phyloP scores from a whole-genome alignment of 2,797 vertebrate genomes.

The Prunella strophiata region DNA sequence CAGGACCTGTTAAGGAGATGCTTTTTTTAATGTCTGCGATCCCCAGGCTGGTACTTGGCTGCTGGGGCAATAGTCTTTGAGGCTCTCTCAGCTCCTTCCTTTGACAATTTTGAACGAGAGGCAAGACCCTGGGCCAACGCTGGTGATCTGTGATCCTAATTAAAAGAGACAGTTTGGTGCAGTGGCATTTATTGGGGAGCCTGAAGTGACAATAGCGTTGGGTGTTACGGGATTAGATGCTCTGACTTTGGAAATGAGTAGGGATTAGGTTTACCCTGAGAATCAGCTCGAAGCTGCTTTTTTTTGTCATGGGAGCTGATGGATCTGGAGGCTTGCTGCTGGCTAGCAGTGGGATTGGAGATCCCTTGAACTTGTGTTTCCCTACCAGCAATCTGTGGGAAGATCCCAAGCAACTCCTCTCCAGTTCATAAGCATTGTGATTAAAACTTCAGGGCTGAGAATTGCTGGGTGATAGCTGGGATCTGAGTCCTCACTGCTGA shows the following conservation, averaged over 20 bases:
- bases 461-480: neutral
- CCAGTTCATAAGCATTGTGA: neutral
- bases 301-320: conserved; percentile 1
- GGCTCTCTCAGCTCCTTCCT: neutral
- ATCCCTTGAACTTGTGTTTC: conserved; percentile 49
- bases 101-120: conserved; percentile 18
- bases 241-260: conserved; percentile 63
- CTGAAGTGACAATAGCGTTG: conserved; percentile 42
- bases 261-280: conserved; percentile 58
- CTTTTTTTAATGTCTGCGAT: neutral
- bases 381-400: neutral
- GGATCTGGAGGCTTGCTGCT: conserved; percentile 14
- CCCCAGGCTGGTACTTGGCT: neutral
- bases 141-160: conserved; percentile 57
- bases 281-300: conserved; percentile 1
- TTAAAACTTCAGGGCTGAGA: neutral
- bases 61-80: neutral
- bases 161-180: conserved; percentile 62
- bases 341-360: neutral
- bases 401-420: conserved; percentile 10
- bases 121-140: conserved; percentile 4
- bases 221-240: conserved; percentile 48
- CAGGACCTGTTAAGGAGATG: neutral
- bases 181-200: conserved; percentile 52
- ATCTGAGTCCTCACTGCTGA: neutral